These are phyloP conservation scores for Ophion slaviceki DNA, from an alignment of 2,888 invertebrate genomes.

Conservation along the genomic window DNA sequence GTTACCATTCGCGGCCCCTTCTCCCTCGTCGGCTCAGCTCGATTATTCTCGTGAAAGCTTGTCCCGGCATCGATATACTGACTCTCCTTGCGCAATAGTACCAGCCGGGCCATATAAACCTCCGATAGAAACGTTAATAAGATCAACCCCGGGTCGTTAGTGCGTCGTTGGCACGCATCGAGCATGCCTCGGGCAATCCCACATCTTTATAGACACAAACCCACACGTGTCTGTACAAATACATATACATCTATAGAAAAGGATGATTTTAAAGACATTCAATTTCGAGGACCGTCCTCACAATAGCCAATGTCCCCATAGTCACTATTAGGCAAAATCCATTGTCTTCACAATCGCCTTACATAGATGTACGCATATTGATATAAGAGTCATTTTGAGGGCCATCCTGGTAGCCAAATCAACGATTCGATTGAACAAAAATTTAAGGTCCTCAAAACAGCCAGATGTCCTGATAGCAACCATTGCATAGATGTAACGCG, in stretches of 20 bases:
- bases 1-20: constrained; percentile 14
- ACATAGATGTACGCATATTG: no score
- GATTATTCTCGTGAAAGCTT: constrained; percentile 60
- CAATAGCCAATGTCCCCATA: no score
- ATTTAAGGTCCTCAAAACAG: no score
- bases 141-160: constrained; percentile 68
- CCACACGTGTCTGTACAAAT: neutral
- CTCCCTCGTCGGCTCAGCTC: constrained; percentile 22
- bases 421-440: no score
- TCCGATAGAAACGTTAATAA: constrained; percentile 72
- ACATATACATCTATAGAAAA: constrained; percentile 2
- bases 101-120: constrained; percentile 36
- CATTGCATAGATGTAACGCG: no score
- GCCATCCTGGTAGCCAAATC: no score
- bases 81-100: constrained; percentile 48
- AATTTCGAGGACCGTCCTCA: no score
- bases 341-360: no score
- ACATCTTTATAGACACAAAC: constrained; percentile 18
- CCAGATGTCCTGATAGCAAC: no score
- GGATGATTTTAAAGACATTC: neutral
- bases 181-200: constrained; percentile 10
- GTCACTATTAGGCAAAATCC: no score
- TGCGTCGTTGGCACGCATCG: constrained; percentile 58
- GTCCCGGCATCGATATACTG: constrained; percentile 55
- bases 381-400: no score